A percentile compares a stretch with the other conserved stretches of the same genome.
Conservation (phyloP, 1,140 invertebrate genomes). For the Drosophila hydei region DNA sequence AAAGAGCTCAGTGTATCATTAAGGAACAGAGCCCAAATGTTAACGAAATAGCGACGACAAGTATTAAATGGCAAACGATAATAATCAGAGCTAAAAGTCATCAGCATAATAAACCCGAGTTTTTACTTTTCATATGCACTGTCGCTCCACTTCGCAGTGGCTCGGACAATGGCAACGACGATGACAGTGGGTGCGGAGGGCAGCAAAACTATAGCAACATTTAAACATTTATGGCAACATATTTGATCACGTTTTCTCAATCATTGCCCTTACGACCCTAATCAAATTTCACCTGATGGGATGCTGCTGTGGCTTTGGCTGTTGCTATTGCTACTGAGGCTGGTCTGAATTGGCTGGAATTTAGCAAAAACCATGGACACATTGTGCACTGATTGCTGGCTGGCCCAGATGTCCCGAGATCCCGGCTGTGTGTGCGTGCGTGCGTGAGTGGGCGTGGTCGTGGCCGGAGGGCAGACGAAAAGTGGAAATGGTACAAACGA, state of each 20-base stretch:
- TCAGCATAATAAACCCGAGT: conserved; percentile 80
- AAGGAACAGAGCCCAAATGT: neutral
- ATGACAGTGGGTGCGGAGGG: neutral
- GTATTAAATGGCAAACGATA: conserved; percentile 64
- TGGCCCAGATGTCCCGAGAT: conserved; percentile 19
- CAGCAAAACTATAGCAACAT: conserved; percentile 69
- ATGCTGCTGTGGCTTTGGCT: conserved; percentile 27
- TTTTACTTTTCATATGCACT: conserved; percentile 64
- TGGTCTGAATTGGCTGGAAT: conserved; percentile 50
- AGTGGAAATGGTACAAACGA: conserved; percentile 31
- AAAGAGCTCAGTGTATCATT: neutral
- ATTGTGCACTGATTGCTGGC: conserved; percentile 77
- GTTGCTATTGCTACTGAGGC: neutral
- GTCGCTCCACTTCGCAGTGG: conserved; percentile 16
- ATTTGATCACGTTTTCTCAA: conserved; percentile 83
- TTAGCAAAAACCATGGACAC: conserved; percentile 75
- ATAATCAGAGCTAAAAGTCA: conserved; percentile 79
- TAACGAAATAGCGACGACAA: conserved; percentile 64
- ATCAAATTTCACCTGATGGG: conserved; percentile 82
- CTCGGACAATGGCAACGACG: conserved; percentile 50
- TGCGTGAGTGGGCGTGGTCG: conserved; percentile 24
- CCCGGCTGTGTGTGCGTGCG: conserved; percentile 52
- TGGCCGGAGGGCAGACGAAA: conserved; percentile 19
- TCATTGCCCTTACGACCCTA: conserved; percentile 82
- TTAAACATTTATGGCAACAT: conserved; percentile 83